A percentile compares a stretch with the other conserved stretches of the same genome.
phyloP scores from a whole-genome alignment of 2,888 invertebrate genomes.

The Deroplatys truncata region DNA sequence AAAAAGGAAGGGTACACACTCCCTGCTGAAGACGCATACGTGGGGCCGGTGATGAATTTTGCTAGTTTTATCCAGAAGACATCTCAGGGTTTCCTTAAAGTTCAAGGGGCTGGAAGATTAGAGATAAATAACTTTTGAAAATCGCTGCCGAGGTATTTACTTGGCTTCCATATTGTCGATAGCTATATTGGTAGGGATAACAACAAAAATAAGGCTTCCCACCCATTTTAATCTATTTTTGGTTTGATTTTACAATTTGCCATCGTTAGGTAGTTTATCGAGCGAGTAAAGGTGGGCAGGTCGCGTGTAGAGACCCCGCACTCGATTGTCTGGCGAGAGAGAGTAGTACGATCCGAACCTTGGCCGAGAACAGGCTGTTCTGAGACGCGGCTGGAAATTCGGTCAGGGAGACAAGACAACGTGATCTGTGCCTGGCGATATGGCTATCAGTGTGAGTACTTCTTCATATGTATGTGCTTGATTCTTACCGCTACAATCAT shows the following conservation, averaged over 20 bases:
- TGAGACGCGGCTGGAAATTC: neutral
- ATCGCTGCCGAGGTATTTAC: too few relatives aligned
- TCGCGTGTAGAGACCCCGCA: neutral
- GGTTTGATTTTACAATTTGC: neutral
- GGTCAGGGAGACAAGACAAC: neutral
- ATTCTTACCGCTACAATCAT: too few relatives aligned
- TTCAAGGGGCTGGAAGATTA: too few relatives aligned
- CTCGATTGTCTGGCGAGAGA: neutral
- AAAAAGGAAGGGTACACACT: too few relatives aligned
- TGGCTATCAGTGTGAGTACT: neutral
- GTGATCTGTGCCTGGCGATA: neutral
- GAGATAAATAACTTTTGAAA: too few relatives aligned
- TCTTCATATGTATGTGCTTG: too few relatives aligned
- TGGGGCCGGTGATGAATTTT: too few relatives aligned
- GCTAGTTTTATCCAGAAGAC: too few relatives aligned
- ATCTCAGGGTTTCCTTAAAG: too few relatives aligned
- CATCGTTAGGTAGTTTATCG: neutral
- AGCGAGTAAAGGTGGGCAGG: neutral
- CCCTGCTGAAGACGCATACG: too few relatives aligned
- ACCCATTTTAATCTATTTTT: neutral
- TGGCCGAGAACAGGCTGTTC: neutral
- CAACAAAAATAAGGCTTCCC: neutral
- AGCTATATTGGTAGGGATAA: neutral
- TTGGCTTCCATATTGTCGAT: neutral
- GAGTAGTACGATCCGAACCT: neutral